Base-by-base conservation (phyloP, 1,140 invertebrate genomes). In the Listronotus bonariensis region DNA sequence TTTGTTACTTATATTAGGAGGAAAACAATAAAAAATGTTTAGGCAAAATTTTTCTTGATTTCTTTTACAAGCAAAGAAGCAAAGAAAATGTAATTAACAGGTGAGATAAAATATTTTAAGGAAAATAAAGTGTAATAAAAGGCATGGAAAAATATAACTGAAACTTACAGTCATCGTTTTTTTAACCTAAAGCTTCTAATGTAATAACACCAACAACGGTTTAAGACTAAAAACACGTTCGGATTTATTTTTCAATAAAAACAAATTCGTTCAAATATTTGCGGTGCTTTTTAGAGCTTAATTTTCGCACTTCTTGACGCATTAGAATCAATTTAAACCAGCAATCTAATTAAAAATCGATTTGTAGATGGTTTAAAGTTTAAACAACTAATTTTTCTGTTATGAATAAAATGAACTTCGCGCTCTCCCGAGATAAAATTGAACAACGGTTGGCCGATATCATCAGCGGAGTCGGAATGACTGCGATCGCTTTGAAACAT, bases 401-500 rank as follows among this genome's bases (percentile, higher is more conserved):
- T 36, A 12, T 54, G 34, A 34, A 53, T 36, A n/a, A 43, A 56
- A 56, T 56, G 8, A 40, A 18, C 26, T 54, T 56, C 40, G 54
- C 38, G 38, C 38, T 12, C 18, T 49, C 14, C 9, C 17, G 12
- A 9, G 12, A 49, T 15, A 17, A 43, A 11, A 43, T n/a, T 40
- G 18, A 32, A 38, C 34, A 15, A 14, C n/a, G 14, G 10, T 26
- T 38, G 11, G 14, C 54, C 14, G 38, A 20, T n/a, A 36, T 3
- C 18, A 26, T 14, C 54, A 43, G 11, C 10, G 41, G 14, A 15
- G 18, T 43, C 17, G 26, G 11, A 31, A 41, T 26, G 26, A 56
- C 38, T 56, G 54, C 17, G 40, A 56, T 38, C 12, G 14, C 32
- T 6, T 31, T 49, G 17, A 49, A 49, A 49, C 41, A 56, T n/a